Base-by-base conservation (phyloP, 64 coral and sea anemone species). In the Montipora cactus region DNA sequence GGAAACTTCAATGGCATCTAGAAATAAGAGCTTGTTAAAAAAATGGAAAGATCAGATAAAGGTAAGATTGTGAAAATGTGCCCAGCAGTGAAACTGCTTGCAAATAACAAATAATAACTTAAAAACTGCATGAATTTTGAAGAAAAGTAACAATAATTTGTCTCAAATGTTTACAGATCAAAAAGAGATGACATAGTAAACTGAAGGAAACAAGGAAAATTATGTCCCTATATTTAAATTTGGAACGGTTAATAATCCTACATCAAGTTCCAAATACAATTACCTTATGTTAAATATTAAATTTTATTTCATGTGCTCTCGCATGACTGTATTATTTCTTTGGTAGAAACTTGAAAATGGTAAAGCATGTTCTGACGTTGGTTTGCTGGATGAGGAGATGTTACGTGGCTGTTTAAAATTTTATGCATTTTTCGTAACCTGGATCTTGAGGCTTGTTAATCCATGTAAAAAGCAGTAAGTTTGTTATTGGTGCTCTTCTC, bases 21-120 rank as follows among this genome's bases (percentile, higher is more conserved):
- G 98, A 75, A 99, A 99, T 76, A 91, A 77, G 79, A 77, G 90
- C 58, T 81, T 99, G 61, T 89, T 99, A 22, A 96, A 92, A 76
- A 99, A 96, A 87, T 99, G 98, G 98, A 93, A 92, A 87, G 98
- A 94, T 4, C 95, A 99, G 75, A 88, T 99, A 47, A 93, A 99
- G 95, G 98, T 99, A 64, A 7, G 19, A 46, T 16, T 8, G 7
- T 81, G 20, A 57, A 57, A 11, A 57, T 37, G 37, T 37, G 37
- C 37, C 37, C 37, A 37, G 37, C 37, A 37, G 37, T 37, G 37
- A 37, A 37, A 37, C 37, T 37, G 37, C 37, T 37, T 37, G 37
- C 37, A 37, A 37, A 37, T 37, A 37, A 37, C 37, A 37, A 37
- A 37, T 37, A 37, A 37, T 37, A 37, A 37, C 37, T 37, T 37